phyloP scores from a whole-genome alignment of 2,797 vertebrate species.

The Tokudaia tokunoshimensis region DNA sequence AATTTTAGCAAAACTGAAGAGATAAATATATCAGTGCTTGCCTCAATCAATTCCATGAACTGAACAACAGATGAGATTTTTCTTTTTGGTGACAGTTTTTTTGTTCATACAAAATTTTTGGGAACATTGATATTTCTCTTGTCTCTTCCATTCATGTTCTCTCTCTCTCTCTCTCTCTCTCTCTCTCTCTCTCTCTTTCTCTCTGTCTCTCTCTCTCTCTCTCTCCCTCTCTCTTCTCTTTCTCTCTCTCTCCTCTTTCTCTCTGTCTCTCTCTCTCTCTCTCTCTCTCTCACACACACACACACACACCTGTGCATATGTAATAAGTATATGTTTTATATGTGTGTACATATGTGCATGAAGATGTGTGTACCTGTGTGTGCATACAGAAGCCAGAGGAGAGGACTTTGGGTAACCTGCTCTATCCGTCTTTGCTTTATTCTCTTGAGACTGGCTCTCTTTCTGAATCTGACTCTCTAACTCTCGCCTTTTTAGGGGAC shows the following conservation, averaged over 20 bases:
- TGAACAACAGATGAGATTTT: conserved; percentile 58
- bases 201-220: too few relatives aligned
- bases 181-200: too few relatives aligned
- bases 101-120: not conserved
- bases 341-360: not conserved
- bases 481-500: not conserved
- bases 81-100: conserved; percentile 16
- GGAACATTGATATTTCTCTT: not conserved
- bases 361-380: not conserved
- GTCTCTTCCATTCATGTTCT: not conserved
- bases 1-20: conserved; percentile 68
- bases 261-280: too few relatives aligned
- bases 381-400: not conserved
- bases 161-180: not conserved
- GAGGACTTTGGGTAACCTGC: not conserved
- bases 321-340: not conserved
- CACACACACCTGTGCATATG: not conserved
- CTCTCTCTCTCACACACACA: too few relatives aligned
- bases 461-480: not conserved
- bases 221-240: too few relatives aligned
- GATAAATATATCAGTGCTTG: conserved; percentile 58
- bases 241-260: too few relatives aligned
- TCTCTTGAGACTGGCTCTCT: not conserved
- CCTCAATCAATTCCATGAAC: conserved; percentile 71
- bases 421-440: not conserved